Evolutionary conservation across 2,113 vertebrate genomes (phyloP), one percentile per base, ranked within the genome.

Genomic region (Sceloporus tristichus): DNA sequence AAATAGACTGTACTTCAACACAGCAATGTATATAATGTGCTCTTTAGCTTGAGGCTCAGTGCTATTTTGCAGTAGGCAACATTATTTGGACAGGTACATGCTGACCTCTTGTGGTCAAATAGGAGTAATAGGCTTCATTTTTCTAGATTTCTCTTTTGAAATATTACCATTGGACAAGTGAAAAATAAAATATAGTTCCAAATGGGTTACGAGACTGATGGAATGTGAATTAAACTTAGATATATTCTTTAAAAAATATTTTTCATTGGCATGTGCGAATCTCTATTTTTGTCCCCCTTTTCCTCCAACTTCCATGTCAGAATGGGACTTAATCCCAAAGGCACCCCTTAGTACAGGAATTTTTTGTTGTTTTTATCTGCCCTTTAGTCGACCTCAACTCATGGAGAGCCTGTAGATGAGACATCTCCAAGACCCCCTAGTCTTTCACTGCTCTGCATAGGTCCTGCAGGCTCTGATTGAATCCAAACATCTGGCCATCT

Each of bases 101-200:
- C 91, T 91, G 81, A 84, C 91, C 90, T 29, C 78, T 54, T 71
- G 25, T n/a, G 91, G 62, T 85, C 34, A 76, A 21, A 90, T 75
- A 68, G n/a, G 23, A 74, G 18, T 59, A 84, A 88, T 53, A 34
- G 10, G 38, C 18, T 77, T 65, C 0, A 80, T 86, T 89, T 89
- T 84, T 23, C 10, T 25, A n/a, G 29, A 27, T 56, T 27, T 34
- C 18, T 62, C 13, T 13, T 18, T 18, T 62, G 59, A 62, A 62
- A 16, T 18, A 62, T 62, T 62, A 14, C 34, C 25, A 54, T 11
- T 40, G 25, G 18, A 66, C 2, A 59, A 82, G 40, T 13, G 34
- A 42, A 27, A 59, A 80, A 48, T 76, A 23, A 42, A 68, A 13
- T 29, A 34, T 65, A 29, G 9, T 79, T 34, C 7, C 34, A 80